Base-by-base conservation (phyloP, 2,113 vertebrate genomes). In the Phoenicopterus ruber region DNA sequence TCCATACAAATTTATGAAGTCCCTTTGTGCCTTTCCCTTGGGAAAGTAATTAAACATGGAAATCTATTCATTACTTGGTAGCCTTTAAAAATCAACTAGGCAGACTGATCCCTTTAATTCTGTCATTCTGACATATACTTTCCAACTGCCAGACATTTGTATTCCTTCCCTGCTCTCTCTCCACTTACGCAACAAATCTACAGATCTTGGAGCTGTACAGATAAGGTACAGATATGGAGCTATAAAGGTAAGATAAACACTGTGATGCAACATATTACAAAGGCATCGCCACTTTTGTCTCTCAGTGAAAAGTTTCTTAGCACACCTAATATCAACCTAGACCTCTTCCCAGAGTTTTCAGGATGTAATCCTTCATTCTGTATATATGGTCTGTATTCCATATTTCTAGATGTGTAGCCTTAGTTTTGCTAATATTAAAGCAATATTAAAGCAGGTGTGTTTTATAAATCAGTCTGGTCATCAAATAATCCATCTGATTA, bases 21-120 rank as follows among this genome's bases (percentile, higher is more conserved):
- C 46, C 34, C 16, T 97, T 94, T 96, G 84, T 93, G 70, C n/a
- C 81, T 66, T 81, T 89, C 65, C 82, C 93, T 96, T 94, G 93
- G 91, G 96, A 95, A 97, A 93, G 91, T 89, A 97, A 93, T 94
- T 97, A 93, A 95, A 97, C 83, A 82, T 84, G 81, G 78, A 95
- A 96, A 95, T 91, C 91, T 91, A 85, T 92, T 96, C 81, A 95
- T 87, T 94, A 82, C 24, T 89, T 77, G 12, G n/a, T 94, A 86
- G 90, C 47, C 65, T 95, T 92, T 94, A 94, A 95, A 92, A 96
- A 88, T 29, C 50, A 54, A 2, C 46, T 77, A 58, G 44, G 79
- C 67, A 71, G 90, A 59, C 9, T 71, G 31, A 95, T 24, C 34
- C 18, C 32, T 86, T 81, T 91, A 91, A 85, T 82, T 89, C 44